Evolutionary conservation across 2,888 invertebrate species (phyloP).

Genomic region (Cephus sareptanus): DNA sequence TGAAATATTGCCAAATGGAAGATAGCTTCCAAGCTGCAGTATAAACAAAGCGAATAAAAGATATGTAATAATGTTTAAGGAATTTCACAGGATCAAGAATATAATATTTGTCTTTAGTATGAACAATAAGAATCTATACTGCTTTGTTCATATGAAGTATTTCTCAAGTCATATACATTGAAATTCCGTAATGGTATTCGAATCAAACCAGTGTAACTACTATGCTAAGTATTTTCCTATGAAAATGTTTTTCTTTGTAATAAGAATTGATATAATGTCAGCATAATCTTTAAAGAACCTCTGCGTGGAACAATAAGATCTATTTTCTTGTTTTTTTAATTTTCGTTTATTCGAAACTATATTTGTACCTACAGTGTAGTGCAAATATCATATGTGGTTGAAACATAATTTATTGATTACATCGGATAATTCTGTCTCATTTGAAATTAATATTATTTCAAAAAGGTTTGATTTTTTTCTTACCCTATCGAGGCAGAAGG

Average conservation of each 20-base stretch:
- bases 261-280: not conserved
- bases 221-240: not conserved
- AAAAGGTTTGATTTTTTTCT: not conserved
- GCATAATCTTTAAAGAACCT: not conserved
- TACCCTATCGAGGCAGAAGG: not conserved
- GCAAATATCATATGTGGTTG: not conserved
- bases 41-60: not conserved
- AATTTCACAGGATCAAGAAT: not conserved
- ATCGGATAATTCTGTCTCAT: not conserved
- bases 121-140: too few species aligned
- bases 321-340: not conserved
- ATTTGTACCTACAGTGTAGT: not conserved
- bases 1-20: not conserved
- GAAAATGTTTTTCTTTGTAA: not conserved
- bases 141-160: not conserved
- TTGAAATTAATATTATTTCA: not conserved
- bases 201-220: not conserved
- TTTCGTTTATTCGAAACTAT: not conserved
- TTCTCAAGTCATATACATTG: not conserved
- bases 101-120: not conserved
- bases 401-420: not conserved
- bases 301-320: not conserved
- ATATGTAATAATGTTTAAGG: not conserved
- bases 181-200: not conserved
- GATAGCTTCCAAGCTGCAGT: not conserved